These are phyloP conservation scores for Standfussiana lucernea DNA, from an alignment of 2,888 invertebrate genomes.

Conservation along the genomic window DNA sequence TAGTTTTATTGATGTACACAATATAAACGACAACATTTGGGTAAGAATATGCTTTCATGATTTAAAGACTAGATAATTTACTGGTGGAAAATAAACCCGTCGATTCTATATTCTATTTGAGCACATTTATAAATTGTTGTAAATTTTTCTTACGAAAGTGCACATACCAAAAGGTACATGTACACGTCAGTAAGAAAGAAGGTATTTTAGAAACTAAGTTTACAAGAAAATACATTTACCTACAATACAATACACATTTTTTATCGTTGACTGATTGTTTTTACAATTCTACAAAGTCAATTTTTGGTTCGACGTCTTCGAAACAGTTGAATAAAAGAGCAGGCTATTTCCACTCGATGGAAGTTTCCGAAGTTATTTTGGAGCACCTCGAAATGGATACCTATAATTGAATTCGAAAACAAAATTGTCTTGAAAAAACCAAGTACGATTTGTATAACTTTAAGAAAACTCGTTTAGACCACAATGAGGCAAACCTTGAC, in stretches of 20 bases:
- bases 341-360: constrained; percentile 15
- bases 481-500: constrained; percentile 46
- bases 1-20: constrained; percentile 23
- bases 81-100: background rate
- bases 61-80: background rate
- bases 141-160: background rate
- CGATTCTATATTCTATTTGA: background rate
- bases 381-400: constrained; percentile 25
- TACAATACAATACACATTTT: too few species aligned
- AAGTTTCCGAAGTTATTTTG: constrained; percentile 27
- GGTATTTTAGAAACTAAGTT: background rate
- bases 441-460: constrained; percentile 36
- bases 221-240: background rate
- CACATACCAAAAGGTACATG: background rate
- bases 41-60: background rate
- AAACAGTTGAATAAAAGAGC: constrained; percentile 14
- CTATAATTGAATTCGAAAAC: constrained; percentile 51
- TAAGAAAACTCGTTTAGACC: constrained; percentile 54
- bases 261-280: background rate
- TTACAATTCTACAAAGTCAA: background rate
- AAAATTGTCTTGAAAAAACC: constrained; percentile 37
- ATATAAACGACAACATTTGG: constrained; percentile 2
- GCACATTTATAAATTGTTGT: background rate
- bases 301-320: background rate
- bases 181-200: background rate